Base-by-base conservation (phyloP, 2,888 invertebrate genomes). In the Drosophila yooni region DNA sequence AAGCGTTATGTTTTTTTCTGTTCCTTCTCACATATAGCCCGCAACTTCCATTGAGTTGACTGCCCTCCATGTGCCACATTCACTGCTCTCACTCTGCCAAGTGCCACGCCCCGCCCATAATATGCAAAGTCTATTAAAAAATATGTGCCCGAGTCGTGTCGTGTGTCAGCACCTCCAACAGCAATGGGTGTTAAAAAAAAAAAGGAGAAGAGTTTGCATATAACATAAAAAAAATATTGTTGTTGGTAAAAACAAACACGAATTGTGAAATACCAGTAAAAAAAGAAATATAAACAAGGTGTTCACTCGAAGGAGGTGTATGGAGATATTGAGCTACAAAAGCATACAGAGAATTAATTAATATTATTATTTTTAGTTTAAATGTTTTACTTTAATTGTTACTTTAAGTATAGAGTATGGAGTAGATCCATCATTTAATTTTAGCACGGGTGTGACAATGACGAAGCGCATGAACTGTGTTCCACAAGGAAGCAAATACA, bases 81-180 rank as follows among this genome's bases (percentile, higher is more conserved):
- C 46, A 4, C 38, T 8, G 1, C 54, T 0, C 18, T 11, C 36
- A 3, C 2, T 13, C n/a, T 2, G 10, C 50, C 10, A 25, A 21
- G 25, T 25, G 7, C 8, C 25, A 7, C 25, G 46, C 27, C 48
- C 50, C 51, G 31, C 60, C 51, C 46, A 59, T 70, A 71, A 66
- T 76, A 76, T 82, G 61, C 75, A 71, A 62, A 70, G 81, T 76
- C 74, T 81, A 84, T 85, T 85, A 76, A 85, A 81, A 87, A 76
- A 21, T 8, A 2, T 21, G 74, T 72, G 74, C 59, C 67, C 71
- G 64, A 69, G 82, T 76, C 76, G 76, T 86, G 84, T 78, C 76
- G 76, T 86, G 84, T 78, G 84, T 74, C 84, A 71, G 68, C 84
- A 82, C 74, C 78, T 78, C 11, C 33, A 33, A 0, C 38, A 51